Evolutionary conservation across 1,140 invertebrate genomes (phyloP), one percentile per base, ranked within the genome.

Genomic region (Oscheius sp.): DNA sequence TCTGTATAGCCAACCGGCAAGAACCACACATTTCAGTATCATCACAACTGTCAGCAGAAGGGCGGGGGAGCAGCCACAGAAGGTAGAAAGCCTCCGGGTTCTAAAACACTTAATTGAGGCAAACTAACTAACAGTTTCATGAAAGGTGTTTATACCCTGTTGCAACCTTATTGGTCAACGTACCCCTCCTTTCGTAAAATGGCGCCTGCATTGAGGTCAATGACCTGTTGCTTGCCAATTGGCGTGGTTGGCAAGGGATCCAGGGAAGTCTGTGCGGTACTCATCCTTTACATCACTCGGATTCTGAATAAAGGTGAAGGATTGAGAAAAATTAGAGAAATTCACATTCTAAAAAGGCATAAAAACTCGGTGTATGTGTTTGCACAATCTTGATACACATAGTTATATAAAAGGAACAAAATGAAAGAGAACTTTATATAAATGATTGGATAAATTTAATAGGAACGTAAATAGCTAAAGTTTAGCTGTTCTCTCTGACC

Each of bases 121-220:
- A 42, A 55, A 4, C 49, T 26, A 26, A 15, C 49, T 55, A 10
- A n/a, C n/a, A 10, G 10, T n/a, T n/a, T n/a, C 38, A 42, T 10
- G n/a, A 42, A 42, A 42, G 38, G n/a, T n/a, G 38, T 10, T 10
- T 10, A 42, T 42, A 42, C 10, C 38, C n/a, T n/a, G n/a, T n/a
- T n/a, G n/a, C n/a, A n/a, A n/a, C n/a, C n/a, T n/a, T n/a, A n/a
- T n/a, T n/a, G n/a, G n/a, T n/a, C n/a, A n/a, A n/a, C n/a, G n/a
- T n/a, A n/a, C n/a, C 38, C 15, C 49, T 55, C 49, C 23, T 55
- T 55, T 59, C 67, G 35, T 1, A 68, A 20, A 42, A 68, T 68
- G 2, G 67, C 67, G 20, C 67, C 67, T 4, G 67, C 67, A 58
- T 68, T 68, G 20, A 68, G 34, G 55, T 68, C 67, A 42, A 68